Evolutionary conservation across 2,113 vertebrate species (phyloP).

Genomic region (Pterocles gutturalis): DNA sequence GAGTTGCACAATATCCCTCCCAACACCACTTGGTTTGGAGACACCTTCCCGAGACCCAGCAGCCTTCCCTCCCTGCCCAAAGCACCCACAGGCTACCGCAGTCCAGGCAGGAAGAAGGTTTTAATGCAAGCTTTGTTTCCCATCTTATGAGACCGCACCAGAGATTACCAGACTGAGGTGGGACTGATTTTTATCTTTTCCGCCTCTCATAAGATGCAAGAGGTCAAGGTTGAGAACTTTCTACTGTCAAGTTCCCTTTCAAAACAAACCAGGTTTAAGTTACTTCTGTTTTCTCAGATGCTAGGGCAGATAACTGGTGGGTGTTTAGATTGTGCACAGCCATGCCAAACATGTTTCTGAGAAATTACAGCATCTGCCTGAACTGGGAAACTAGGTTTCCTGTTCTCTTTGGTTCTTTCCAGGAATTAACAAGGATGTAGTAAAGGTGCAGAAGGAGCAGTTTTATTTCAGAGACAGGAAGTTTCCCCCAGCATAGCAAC

Average conservation of each 20-base stretch:
- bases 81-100: background rate
- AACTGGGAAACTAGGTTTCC: background rate
- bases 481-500: background rate
- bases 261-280: slow-evolving; percentile 23
- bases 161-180: background rate
- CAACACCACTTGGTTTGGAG: background rate
- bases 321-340: background rate
- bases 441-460: background rate
- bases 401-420: background rate
- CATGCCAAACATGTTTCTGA: background rate
- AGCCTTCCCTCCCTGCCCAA: background rate
- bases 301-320: background rate
- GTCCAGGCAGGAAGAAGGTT: background rate
- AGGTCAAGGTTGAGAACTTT: background rate
- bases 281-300: slow-evolving; percentile 2
- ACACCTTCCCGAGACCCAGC: background rate
- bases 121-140: background rate
- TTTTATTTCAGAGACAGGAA: background rate
- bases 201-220: background rate
- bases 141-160: background rate
- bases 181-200: background rate
- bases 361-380: background rate
- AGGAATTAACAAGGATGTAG: background rate
- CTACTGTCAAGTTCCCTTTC: background rate
- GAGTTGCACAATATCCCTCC: background rate